Evolutionary conservation across 2,797 vertebrate species (phyloP).

Genomic region (Eulemur rubriventer): DNA sequence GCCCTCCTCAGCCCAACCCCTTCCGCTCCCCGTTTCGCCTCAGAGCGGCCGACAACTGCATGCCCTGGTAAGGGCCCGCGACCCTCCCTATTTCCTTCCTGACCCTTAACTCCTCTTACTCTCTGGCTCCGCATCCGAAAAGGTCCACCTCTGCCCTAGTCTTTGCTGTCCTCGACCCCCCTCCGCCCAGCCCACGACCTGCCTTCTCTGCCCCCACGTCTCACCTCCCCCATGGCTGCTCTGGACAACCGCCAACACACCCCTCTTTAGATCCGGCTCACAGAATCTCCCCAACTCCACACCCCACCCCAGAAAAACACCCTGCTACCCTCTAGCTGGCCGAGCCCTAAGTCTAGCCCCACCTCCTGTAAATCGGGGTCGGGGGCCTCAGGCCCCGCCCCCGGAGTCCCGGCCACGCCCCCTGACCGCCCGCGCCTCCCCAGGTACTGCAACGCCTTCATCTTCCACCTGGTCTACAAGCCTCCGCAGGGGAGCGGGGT

Average conservation of each 20-base stretch:
- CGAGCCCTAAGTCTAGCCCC: not conserved
- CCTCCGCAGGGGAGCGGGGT: slow-evolving; percentile 3
- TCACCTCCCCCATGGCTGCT: not conserved
- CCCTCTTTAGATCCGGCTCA: not conserved
- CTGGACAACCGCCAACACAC: not conserved
- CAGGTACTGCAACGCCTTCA: slow-evolving; percentile 85
- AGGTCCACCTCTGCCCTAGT: not conserved
- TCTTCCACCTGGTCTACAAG: slow-evolving; percentile 85
- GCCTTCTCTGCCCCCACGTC: not conserved
- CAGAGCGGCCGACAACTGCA: slow-evolving; percentile 81
- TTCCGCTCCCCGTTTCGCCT: slow-evolving; percentile 85
- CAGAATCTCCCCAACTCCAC: not conserved
- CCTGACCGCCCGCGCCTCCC: not conserved
- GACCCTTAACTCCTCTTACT: not conserved
- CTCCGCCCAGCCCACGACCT: not conserved
- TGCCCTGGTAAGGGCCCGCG: slow-evolving; percentile 81
- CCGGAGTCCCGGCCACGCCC: not conserved
- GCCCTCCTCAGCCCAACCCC: slow-evolving; percentile 81
- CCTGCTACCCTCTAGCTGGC: accelerated
- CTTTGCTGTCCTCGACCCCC: not conserved
- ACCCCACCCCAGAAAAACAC: not conserved
- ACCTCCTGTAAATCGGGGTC: accelerated
- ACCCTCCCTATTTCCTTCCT: not conserved
- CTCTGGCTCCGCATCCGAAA: not conserved
- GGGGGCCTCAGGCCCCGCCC: not conserved